phyloP scores from a whole-genome alignment of 1,140 invertebrate genomes.

The Neotoxoptera formosana region DNA sequence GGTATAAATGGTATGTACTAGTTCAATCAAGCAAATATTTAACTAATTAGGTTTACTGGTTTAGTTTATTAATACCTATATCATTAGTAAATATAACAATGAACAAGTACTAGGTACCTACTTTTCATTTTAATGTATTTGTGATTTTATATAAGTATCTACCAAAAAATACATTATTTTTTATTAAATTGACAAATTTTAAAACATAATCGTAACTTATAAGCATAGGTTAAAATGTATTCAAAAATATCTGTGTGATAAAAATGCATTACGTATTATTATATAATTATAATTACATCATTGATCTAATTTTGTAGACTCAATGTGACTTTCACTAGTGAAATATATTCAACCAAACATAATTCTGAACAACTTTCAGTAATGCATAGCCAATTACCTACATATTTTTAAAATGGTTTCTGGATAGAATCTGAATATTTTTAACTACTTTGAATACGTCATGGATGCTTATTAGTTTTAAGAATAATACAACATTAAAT shows the following conservation, averaged over 20 bases:
- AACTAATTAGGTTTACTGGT: background rate
- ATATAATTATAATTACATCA: slow-evolving; percentile 17
- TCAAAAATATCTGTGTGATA: background rate
- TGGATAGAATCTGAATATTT: background rate
- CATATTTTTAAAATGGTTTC: too few relatives aligned
- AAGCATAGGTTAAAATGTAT: background rate
- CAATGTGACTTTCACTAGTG: slow-evolving; percentile 27
- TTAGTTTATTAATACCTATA: too few relatives aligned
- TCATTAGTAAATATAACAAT: too few relatives aligned
- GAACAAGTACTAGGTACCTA: too few relatives aligned
- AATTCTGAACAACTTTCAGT: background rate
- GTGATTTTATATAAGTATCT: too few relatives aligned
- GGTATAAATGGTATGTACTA: background rate
- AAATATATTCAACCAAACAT: background rate
- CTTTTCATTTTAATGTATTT: too few relatives aligned
- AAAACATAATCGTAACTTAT: background rate
- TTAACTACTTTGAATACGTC: background rate
- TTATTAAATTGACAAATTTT: background rate
- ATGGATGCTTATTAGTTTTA: background rate
- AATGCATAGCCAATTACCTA: background rate
- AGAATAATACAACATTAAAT: background rate
- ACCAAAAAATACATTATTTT: too few relatives aligned
- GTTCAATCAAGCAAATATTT: background rate
- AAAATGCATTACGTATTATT: background rate
- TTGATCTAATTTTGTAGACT: background rate